Evolutionary conservation across 1,140 invertebrate genomes (phyloP), one percentile per base, ranked within the genome.

Genomic region (Drosophila parvula): DNA sequence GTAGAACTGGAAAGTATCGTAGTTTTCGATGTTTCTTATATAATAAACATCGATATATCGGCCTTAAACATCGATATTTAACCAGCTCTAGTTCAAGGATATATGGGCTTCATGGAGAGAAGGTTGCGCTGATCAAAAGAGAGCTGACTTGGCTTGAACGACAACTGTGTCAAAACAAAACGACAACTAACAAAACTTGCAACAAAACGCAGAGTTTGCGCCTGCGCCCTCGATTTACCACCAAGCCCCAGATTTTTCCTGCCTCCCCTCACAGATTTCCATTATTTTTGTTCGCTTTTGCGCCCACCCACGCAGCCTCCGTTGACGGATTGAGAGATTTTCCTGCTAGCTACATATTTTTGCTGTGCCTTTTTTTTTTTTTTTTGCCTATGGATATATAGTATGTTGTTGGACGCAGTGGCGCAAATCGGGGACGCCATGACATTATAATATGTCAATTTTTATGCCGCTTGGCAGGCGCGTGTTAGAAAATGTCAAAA

Each of bases 361-460:
- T 22, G 22, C 14, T 64, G 10, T 11, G 22, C 22, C 30, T 27
- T 18, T 22, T 27, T 12, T 14, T 16, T 38, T n/a, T n/a, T 30
- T 71, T 60, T 40, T 60, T 64, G 38, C 36, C 5, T 69, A 51
- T 67, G 38, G 50, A 53, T 71, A 38, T 53, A 51, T 27, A 68
- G 71, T 78, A 48, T 71, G 69, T 59, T 71, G 59, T 76, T 78
- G 75, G 83, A 88, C 80, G 83, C 83, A 88, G 83, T 88, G 84
- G 83, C 83, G 84, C 84, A 88, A 88, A 88, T 88, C 83, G 83
- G 80, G 84, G 75, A 90, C 84, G 84, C 78, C 84, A 89, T 88
- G 85, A 88, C 84, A 89, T 89, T 89, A 86, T 89, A 89, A 89
- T 89, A 89, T 89, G 84, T 89, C 84, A 89, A 90, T 89, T 89